Conservation (phyloP, 2,113 vertebrate genomes). For the Vulpes ferrilata region DNA sequence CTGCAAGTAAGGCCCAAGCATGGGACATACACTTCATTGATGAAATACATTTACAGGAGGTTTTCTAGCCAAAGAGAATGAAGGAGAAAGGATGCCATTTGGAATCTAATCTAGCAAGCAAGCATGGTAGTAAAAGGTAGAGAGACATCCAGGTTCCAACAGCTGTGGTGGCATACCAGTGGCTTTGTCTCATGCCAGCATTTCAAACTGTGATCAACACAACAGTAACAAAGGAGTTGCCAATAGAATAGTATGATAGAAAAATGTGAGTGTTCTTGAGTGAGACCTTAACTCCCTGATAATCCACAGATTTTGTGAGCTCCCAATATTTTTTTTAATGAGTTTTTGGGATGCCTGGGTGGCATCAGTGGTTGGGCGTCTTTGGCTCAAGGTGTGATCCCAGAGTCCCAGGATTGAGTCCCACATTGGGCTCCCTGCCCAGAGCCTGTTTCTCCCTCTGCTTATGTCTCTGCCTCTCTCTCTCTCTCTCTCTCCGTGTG, state of each 20-base stretch:
- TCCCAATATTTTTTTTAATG: background rate
- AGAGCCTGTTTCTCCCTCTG: too few species aligned
- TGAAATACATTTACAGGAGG: background rate
- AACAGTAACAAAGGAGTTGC: background rate
- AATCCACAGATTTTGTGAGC: background rate
- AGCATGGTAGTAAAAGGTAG: background rate
- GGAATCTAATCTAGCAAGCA: background rate
- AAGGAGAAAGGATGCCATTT: background rate
- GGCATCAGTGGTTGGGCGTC: too few species aligned
- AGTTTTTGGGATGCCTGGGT: too few species aligned
- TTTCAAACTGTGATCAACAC: background rate
- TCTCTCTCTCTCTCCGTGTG: too few species aligned
- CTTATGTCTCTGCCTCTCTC: too few species aligned
- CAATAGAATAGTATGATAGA: background rate
- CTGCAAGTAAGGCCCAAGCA: background rate
- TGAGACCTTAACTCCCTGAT: background rate
- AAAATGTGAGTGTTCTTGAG: background rate
- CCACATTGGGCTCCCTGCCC: too few species aligned
- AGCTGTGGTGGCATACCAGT: background rate
- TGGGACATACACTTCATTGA: background rate
- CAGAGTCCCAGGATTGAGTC: too few species aligned
- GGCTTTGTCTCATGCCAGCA: background rate
- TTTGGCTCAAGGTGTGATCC: too few species aligned
- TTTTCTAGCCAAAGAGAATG: background rate
- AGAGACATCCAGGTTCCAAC: background rate